Evolutionary conservation across 2,888 invertebrate genomes (phyloP).

Genomic region (Creontiades dilutus): DNA sequence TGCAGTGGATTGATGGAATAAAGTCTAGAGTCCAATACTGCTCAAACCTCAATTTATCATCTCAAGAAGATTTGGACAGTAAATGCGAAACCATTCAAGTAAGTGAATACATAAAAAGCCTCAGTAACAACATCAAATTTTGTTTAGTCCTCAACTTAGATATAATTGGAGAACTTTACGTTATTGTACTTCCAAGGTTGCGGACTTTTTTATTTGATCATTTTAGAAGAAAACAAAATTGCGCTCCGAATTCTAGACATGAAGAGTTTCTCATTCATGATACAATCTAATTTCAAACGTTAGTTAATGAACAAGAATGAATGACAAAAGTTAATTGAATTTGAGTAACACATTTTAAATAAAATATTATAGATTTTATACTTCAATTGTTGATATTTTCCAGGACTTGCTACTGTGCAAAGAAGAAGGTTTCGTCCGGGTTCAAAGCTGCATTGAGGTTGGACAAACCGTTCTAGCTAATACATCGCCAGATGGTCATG

Average conservation of each 20-base stretch:
- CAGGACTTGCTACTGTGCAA: constrained; percentile 92
- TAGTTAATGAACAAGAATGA: too few species aligned
- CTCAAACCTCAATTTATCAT: constrained; percentile 88
- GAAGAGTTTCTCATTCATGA: too few species aligned
- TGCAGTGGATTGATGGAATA: constrained; percentile 90
- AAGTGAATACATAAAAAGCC: constrained; percentile 73
- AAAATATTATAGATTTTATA: not conserved
- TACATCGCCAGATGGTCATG: constrained; percentile 93
- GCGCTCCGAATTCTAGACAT: too few species aligned
- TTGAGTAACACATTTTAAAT: too few species aligned
- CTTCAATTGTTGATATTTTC: not conserved
- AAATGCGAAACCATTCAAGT: constrained; percentile 87
- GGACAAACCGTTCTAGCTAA: constrained; percentile 95
- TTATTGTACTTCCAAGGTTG: too few species aligned
- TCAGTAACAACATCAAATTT: too few species aligned
- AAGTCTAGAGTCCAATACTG: constrained; percentile 92
- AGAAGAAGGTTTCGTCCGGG: constrained; percentile 94
- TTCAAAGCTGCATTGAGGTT: constrained; percentile 92
- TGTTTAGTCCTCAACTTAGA: too few species aligned
- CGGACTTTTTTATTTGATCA: too few species aligned
- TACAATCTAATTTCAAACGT: too few species aligned
- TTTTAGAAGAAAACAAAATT: too few species aligned
- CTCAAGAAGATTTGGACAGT: constrained; percentile 91
- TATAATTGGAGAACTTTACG: too few species aligned
- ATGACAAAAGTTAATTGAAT: too few species aligned